Evolutionary conservation across 2,888 invertebrate genomes (phyloP), one percentile per base, ranked within the genome.

Genomic region (Zaprionus bogoriensis): DNA sequence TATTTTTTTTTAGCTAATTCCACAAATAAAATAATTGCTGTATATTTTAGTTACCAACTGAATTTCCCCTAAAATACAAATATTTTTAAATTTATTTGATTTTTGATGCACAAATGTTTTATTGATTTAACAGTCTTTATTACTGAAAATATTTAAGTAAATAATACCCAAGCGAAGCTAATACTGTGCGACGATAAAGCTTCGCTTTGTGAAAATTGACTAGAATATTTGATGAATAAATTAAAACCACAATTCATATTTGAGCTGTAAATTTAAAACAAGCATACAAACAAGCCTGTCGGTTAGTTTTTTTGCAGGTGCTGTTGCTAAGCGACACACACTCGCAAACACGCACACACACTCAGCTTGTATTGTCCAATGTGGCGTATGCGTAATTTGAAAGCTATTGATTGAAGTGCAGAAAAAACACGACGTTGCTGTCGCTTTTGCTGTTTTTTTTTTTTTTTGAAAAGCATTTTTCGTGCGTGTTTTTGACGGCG

Each of bases 401-500:
- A 36, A n/a, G 42, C 32, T 22, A 67, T 55, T 67, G 47, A 71
- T 67, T 58, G 46, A 64, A 53, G 47, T 12, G 25, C 30, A 14
- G 36, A 17, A 52, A 36, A 44, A 42, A 42, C n/a, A 12, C 19
- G 22, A 22, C 25, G n/a, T 36, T 23, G 53, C 41, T 50, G 28
- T 36, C 28, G 2, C 17, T 53, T 32, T 23, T 1, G 27, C 27
- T 22, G 12, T 17, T 30, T 3, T 23, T 23, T 53, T 39, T 47
- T 10, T 30, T 45, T 44, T 66, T 19, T 39, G 12, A 45, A 51
- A 36, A 12, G 27, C 57, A 66, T 59, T 65, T 62, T 52, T 28
- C 39, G 58, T 50, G 75, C 28, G 70, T 80, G 81, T 48, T 64
- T 77, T 77, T 75, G 79, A 80, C 84, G 59, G 48, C 45, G 64